Percentiles rank a stretch among this genome's conserved stretches.
phyloP scores from a whole-genome alignment of 2,113 vertebrate species.

The Danio rerio region GRCz12tu NC_133191.1:6040501-6041000 shows the following conservation, averaged over 20 bases:
- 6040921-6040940: background rate
- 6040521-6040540: too few species aligned
- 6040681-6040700: too few species aligned
- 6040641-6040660: too few species aligned
- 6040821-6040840: conserved; percentile 98
- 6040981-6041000: background rate
- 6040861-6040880: conserved; percentile 96
- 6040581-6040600: too few species aligned
- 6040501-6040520: too few species aligned
- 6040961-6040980: background rate
- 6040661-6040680: too few species aligned
- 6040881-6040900: conserved; percentile 84
- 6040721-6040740: background rate
- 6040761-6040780: background rate
- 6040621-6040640: too few species aligned
- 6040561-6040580: too few species aligned
- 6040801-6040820: conserved; percentile 91
- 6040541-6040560: too few species aligned
- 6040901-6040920: conserved; percentile 20
- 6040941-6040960: background rate
- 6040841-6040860: conserved; percentile 96
- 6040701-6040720: too few species aligned
- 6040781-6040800: background rate
- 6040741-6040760: background rate
- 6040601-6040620: too few species aligned